Evolutionary conservation across 2,888 invertebrate species (phyloP), one percentile per base, ranked within the genome.

Genomic region (Deilephila porcellus): DNA sequence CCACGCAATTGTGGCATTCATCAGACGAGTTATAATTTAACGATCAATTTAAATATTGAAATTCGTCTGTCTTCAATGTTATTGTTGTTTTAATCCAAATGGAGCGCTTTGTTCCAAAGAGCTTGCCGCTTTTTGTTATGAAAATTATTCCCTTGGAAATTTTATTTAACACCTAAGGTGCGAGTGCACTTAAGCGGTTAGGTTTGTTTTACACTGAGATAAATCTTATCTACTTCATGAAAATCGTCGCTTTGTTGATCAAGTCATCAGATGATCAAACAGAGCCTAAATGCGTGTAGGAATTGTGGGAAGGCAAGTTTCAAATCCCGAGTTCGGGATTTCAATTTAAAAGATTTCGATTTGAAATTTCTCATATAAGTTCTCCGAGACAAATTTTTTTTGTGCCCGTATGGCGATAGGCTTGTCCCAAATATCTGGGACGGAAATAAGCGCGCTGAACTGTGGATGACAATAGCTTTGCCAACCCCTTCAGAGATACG

Each of bases 41-140:
- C 71, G 71, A 79, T 78, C 77, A 77, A 80, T 79, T 79, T 76
- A 67, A 45, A 45, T 73, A 79, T 81, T 73, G 76, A 77, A 81
- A 79, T 80, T 81, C 62, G 62, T 71, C 73, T 79, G 74, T 71
- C 77, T 77, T 76, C 77, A 76, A 74, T 76, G 74, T 77, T 80
- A 80, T 78, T 80, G 78, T 78, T 80, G 53, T 74, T 77, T 77
- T 77, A 78, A 78, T 75, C 60, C 70, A 71, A 60, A 70, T 53
- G 60, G 71, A 37, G 32, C 70, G 73, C 71, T 71, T 71, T 71
- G 62, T 71, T 71, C 71, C n/a, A 52, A 34, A 25, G 60, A 74
- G 25, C 52, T 63, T 17, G 52, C 25, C 71, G 63, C 52, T 59
- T 64, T 70, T 71, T 74, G 60, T 67, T 67, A 73, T 70, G 59